Evolutionary conservation across 2,113 vertebrate species (phyloP).

Genomic region (Ptychochromis oligacanthus): DNA sequence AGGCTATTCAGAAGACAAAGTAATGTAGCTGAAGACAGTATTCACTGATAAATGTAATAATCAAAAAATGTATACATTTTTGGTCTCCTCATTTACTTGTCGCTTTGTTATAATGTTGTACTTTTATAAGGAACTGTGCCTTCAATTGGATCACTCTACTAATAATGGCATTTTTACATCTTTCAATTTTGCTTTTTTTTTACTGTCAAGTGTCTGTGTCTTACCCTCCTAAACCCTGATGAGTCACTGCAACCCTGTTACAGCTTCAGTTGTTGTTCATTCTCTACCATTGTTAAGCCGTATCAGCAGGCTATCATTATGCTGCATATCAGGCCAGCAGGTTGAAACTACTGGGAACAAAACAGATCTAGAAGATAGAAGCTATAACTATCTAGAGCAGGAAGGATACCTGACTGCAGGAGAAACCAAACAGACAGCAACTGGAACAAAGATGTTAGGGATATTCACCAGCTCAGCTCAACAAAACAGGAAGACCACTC

Average conservation of each 20-base stretch:
- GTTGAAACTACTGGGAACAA: conserved; percentile 1
- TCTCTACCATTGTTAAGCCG: neutral
- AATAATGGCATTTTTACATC: no score
- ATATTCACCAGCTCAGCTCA: neutral
- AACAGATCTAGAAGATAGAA: neutral
- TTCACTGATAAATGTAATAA: neutral
- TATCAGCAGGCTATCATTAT: neutral
- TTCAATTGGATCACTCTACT: neutral
- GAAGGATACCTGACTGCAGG: neutral
- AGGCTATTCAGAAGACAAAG: neutral
- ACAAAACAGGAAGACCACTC: neutral
- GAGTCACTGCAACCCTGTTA: no score
- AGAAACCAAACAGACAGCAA: neutral
- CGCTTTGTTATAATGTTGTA: no score
- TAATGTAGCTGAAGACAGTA: neutral
- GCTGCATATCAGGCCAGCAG: neutral
- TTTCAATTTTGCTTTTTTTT: neutral
- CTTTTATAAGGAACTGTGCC: no score
- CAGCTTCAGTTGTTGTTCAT: no score
- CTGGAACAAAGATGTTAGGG: conserved; percentile 5
- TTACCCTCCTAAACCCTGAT: no score
- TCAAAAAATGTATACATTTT: no score
- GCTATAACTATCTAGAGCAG: neutral
- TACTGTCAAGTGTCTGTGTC: neutral
- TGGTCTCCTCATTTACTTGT: no score